phyloP scores from a whole-genome alignment of 2,888 invertebrate genomes.

The Phytoseiulus persimilis region DNA sequence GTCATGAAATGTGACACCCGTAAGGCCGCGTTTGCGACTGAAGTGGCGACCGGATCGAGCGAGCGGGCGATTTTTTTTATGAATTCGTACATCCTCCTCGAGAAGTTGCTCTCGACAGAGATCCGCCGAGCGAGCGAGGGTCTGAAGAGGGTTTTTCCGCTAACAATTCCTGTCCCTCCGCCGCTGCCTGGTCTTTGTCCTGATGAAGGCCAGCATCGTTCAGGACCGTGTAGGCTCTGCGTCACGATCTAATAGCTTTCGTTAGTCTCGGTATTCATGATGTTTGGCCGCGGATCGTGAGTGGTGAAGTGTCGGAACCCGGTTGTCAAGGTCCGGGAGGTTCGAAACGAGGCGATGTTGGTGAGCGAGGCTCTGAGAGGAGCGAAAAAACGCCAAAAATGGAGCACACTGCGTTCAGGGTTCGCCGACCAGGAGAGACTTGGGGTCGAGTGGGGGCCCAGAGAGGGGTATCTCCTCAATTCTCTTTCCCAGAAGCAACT shows the following conservation, averaged over 20 bases:
- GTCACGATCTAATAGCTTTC: not conserved
- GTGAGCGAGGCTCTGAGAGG: no score
- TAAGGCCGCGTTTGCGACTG: not conserved
- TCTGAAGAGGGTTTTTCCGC: not conserved
- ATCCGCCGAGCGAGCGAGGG: not conserved
- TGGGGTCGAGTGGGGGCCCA: no score
- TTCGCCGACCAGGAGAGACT: no score
- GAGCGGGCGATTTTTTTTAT: not conserved
- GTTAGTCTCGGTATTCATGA: no score
- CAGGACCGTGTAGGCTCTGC: not conserved
- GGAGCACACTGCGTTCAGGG: no score
- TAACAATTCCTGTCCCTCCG: not conserved
- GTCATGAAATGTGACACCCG: slow-evolving; percentile 5
- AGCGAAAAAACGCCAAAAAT: no score
- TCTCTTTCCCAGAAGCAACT: not conserved
- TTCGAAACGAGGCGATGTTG: no score
- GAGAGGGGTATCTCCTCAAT: not conserved
- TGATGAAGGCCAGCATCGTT: not conserved
- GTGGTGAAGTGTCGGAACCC: no score
- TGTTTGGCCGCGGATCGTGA: no score
- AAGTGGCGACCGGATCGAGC: not conserved
- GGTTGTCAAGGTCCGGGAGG: no score
- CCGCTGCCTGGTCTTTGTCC: not conserved
- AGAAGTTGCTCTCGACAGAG: not conserved
- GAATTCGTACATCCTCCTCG: not conserved